Base-by-base conservation (phyloP, 2,113 vertebrate species). In the Stictonetta naevosa region DNA sequence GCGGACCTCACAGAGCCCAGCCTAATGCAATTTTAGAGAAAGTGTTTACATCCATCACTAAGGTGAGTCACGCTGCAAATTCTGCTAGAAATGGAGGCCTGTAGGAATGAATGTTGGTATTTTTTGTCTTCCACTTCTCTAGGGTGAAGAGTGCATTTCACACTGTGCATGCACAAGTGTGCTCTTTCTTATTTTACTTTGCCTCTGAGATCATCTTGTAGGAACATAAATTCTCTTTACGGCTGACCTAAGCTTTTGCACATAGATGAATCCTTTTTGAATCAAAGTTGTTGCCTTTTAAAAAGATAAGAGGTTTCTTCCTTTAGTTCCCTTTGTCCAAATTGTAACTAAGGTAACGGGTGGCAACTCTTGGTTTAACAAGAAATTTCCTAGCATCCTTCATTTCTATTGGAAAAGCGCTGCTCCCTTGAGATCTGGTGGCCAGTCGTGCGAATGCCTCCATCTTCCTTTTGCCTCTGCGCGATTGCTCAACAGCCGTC, bases 21-120 rank as follows among this genome's bases (percentile, higher is more conserved):
- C 98, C 98, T 95, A 99, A 99, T 86, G 98, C 98, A 33, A 98
- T 99, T 90, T 98, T 99, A 97, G 99, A 99, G 97, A 99, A 99
- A 97, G 99, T 99, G 97, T 99, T 99, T 97, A 93, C 98, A 95
- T 99, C 99, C 95, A 98, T 99, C 93, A 99, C 99, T 67, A 99
- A 99, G 99, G 99, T 99, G 94, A 98, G 97, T 96, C 50, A 2
- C 1, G 1, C 8, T 84, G 40, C 73, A 50, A 6, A 56, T 90
- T 44, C 69, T 82, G 58, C 48, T 78, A 7, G 50, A 83, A 60
- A 34, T 3, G 11, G 16, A 58, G 34, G 10, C 36, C 62, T 29
- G 0, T 15, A 21, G 53, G 26, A 17, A 36, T 13, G 10, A 8
- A 4, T 11, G 38, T 33, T 25, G 42, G 23, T 1, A 19, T 18